These are phyloP conservation scores for Mycetomoellerius zeteki DNA, from an alignment of 1,140 invertebrate genomes.

Conservation along the genomic window DNA sequence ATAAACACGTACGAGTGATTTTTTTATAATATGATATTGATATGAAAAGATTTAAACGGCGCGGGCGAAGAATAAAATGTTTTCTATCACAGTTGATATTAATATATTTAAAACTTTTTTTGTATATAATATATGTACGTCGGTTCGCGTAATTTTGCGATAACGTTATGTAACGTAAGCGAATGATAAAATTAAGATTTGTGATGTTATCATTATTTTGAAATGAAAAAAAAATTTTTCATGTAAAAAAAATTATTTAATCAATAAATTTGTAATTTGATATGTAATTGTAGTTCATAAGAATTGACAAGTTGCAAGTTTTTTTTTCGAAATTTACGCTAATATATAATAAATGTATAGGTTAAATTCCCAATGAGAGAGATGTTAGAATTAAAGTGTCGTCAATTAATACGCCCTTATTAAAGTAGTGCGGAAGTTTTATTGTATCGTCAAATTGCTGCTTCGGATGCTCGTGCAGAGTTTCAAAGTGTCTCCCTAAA, in stretches of 20 bases:
- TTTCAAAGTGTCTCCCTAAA: conserved; percentile 51
- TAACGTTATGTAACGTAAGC: background rate
- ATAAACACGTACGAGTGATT: background rate
- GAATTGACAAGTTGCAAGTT: background rate
- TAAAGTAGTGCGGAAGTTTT: conserved; percentile 62
- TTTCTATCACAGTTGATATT: background rate
- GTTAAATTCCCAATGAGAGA: too few species aligned
- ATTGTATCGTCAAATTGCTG: conserved; percentile 63
- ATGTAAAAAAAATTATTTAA: background rate
- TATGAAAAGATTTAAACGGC: conserved; percentile 1
- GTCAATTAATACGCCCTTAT: conserved; percentile 65
- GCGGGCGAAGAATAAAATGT: background rate
- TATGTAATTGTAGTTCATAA: conserved; percentile 5
- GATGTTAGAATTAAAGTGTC: conserved; percentile 47
- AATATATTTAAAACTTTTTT: background rate
- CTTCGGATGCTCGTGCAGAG: conserved; percentile 38
- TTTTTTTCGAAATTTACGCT: background rate
- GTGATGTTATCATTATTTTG: background rate
- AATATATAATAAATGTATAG: background rate
- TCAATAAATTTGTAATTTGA: conserved; percentile 19
- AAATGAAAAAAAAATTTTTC: background rate
- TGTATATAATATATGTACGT: too few species aligned
- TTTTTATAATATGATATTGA: background rate
- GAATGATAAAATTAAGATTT: conserved; percentile 16
- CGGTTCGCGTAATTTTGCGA: background rate